phyloP scores from a whole-genome alignment of 2,113 vertebrate genomes.

The Pithys albifrons region DNA sequence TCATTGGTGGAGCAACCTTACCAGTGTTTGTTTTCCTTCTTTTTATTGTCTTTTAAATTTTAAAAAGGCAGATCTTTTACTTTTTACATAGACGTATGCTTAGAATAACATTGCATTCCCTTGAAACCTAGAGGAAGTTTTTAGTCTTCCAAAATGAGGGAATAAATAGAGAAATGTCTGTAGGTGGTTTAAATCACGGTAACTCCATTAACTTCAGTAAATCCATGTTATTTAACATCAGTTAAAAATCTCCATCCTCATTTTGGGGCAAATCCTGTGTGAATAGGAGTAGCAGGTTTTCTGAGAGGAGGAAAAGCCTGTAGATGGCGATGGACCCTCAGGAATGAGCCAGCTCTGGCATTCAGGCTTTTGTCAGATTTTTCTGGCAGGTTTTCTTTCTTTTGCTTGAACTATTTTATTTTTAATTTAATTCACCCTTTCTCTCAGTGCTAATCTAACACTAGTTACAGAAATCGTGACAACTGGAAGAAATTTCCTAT shows the following conservation, averaged over 20 bases:
- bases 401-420: constrained; percentile 70
- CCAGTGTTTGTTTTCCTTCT: not conserved
- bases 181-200: not conserved
- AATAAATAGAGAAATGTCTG: not conserved
- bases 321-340: constrained; percentile 79
- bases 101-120: not conserved
- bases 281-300: not conserved
- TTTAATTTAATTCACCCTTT: constrained; percentile 70
- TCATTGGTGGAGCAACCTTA: not conserved
- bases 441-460: constrained; percentile 46
- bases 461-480: constrained; percentile 62
- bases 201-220: not conserved
- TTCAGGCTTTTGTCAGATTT: constrained; percentile 47
- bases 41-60: not conserved
- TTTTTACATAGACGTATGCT: not conserved
- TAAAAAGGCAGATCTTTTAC: not conserved
- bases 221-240: not conserved
- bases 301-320: constrained; percentile 51
- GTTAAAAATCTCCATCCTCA: not conserved
- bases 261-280: not conserved
- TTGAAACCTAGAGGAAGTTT: not conserved
- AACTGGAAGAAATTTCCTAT: constrained; percentile 54
- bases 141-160: not conserved
- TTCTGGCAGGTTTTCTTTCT: constrained; percentile 59
- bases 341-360: constrained; percentile 52